These are phyloP conservation scores for Psylliodes chrysocephalus DNA, from an alignment of 2,888 invertebrate species.

Conservation along the genomic window DNA sequence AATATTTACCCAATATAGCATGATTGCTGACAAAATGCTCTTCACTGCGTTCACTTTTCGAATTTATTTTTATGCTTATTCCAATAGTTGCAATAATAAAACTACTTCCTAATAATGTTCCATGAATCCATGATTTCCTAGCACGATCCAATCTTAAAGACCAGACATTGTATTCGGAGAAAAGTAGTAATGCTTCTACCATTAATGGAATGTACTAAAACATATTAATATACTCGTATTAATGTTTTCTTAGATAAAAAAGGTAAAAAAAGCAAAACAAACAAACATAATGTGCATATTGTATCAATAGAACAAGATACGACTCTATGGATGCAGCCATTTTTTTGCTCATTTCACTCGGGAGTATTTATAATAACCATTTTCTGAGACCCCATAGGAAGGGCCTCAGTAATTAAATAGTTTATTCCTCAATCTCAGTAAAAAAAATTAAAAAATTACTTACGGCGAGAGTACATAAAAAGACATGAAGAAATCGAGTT, in stretches of 20 bases:
- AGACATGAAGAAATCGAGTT: constrained; percentile 52
- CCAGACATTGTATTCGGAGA: constrained; percentile 52
- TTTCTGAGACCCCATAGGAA: too few species aligned
- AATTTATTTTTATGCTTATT: constrained; percentile 45
- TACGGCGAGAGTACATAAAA: constrained; percentile 54
- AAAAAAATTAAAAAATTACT: constrained; percentile 41
- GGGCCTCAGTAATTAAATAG: too few species aligned
- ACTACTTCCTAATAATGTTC: constrained; percentile 45
- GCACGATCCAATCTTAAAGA: constrained; percentile 46
- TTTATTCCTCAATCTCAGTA: too few species aligned
- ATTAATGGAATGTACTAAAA: constrained; percentile 54
- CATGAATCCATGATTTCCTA: constrained; percentile 52
- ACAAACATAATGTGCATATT: too few species aligned
- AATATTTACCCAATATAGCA: constrained; percentile 27
- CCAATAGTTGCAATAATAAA: constrained; percentile 47
- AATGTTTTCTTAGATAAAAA: too few species aligned
- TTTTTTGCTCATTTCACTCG: too few species aligned
- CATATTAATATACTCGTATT: too few species aligned
- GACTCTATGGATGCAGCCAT: too few species aligned
- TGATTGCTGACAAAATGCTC: constrained; percentile 30
- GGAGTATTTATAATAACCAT: too few species aligned
- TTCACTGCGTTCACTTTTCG: constrained; percentile 9
- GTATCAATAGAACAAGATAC: too few species aligned
- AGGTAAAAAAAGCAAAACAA: too few species aligned
- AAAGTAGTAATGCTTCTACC: constrained; percentile 53